Percentiles rank a stretch among this genome's conserved stretches.
These are phyloP conservation scores for Drosophila seclusa DNA, from an alignment of 2,888 invertebrate genomes.

Conservation along the genomic window DNA sequence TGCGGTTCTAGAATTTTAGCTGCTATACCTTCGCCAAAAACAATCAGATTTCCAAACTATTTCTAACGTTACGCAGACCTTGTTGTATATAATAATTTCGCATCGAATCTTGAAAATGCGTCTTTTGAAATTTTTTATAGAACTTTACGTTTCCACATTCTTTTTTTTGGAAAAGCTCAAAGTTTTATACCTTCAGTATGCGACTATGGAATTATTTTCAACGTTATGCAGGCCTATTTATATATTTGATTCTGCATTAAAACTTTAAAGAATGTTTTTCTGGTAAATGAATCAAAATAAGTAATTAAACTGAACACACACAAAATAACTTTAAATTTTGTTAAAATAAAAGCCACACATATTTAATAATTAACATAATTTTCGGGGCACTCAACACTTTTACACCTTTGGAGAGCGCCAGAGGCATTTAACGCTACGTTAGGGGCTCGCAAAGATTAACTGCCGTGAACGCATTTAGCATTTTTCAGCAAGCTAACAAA, in stretches of 20 bases:
- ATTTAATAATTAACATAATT: slow-evolving; percentile 75
- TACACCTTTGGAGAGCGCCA: slow-evolving; percentile 59
- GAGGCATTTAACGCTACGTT: slow-evolving; percentile 74
- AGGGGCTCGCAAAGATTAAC: slow-evolving; percentile 67
- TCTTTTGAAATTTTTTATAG: not conserved
- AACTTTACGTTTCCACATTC: too few species aligned
- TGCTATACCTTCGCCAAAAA: too few species aligned
- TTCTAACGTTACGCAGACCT: too few species aligned
- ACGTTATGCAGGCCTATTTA: not conserved
- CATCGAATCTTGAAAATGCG: not conserved
- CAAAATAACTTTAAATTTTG: slow-evolving; percentile 67
- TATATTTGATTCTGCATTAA: not conserved
- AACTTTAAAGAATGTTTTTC: not conserved
- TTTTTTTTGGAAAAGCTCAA: not conserved
- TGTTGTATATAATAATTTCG: not conserved
- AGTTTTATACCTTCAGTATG: not conserved
- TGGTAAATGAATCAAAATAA: slow-evolving; percentile 34
- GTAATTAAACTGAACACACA: slow-evolving; percentile 71
- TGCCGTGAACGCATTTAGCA: slow-evolving; percentile 69
- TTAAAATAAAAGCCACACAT: slow-evolving; percentile 44
- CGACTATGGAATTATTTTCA: not conserved
- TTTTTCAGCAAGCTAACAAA: slow-evolving; percentile 41
- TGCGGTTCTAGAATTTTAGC: not conserved
- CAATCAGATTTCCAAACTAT: too few species aligned
- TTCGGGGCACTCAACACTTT: slow-evolving; percentile 68